Evolutionary conservation across 1,140 invertebrate species (phyloP), one percentile per base, ranked within the genome.

Genomic region (Hycleus cichorii): DNA sequence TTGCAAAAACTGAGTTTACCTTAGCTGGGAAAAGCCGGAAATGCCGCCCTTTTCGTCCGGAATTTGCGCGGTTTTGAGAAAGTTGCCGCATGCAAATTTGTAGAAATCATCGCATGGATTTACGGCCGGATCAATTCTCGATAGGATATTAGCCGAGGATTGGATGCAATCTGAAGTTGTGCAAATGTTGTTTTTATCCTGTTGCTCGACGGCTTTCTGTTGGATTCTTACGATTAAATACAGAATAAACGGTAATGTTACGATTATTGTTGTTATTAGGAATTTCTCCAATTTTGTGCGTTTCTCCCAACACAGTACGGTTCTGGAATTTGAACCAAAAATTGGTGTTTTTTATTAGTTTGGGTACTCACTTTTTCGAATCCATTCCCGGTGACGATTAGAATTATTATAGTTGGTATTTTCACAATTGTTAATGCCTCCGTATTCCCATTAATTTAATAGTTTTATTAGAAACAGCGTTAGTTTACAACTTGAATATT

Each of bases 51-150:
- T 89, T 66, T 92, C 89, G 58, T 91, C 88, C 0, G 88, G 88
- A 42, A 92, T 90, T n/a, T 80, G 78, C 1, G 83, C 84, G 42
- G 81, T 82, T 55, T 83, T 81, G 3, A 89, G 70, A 73, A 89
- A 92, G 2, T 79, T 80, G 4, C 90, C 89, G 65, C 90, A 93
- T 0, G 89, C 81, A 63, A 90, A 93, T 59, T 84, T 70, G 70
- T 94, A 96, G 74, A 96, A 97, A 71, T 96, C 90, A 57, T 93
- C 85, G 68, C 94, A 97, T 0, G 93, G 93, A 66, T 95, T 83
- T 0, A 88, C 81, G 7, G 75, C 76, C 1, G 76, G 68, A 62
- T 92, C 86, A 81, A 92, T 86, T 64, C 87, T 87, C n/a, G 80
- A 72, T 0, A 91, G 71, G 3, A 91, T 77, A 49, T 79, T 79